A percentile compares a stretch with the other conserved stretches of the same genome.
Conservation (phyloP, 2,888 invertebrate genomes). For the Pseudoips prasinana region DNA sequence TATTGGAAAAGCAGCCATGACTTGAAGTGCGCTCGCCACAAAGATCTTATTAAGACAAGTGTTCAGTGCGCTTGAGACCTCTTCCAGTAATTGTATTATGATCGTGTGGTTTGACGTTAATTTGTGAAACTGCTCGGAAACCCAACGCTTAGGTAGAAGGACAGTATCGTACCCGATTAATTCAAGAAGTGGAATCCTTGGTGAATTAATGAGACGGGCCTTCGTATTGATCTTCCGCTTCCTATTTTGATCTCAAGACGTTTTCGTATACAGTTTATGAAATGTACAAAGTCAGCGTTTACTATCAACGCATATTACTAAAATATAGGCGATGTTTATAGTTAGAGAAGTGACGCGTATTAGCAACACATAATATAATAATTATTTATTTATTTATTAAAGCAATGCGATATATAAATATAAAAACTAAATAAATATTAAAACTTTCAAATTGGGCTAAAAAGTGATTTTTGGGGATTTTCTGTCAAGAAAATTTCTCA, state of each 20-base stretch:
- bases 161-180: slow-evolving; percentile 61
- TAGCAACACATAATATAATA: no score
- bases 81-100: slow-evolving; percentile 53
- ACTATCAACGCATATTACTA: no score
- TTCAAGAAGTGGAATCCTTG: slow-evolving; percentile 67
- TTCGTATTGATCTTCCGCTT: slow-evolving; percentile 55
- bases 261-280: slow-evolving; percentile 24
- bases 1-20: slow-evolving; percentile 9
- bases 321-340: no score
- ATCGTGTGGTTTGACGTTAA: slow-evolving; percentile 63
- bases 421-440: no score
- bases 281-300: slow-evolving; percentile 10
- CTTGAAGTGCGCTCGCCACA: slow-evolving; percentile 26
- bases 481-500: no score
- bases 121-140: slow-evolving; percentile 72
- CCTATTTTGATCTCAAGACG: slow-evolving; percentile 26
- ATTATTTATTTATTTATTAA: no score
- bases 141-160: slow-evolving; percentile 59
- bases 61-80: slow-evolving; percentile 30
- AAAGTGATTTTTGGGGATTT: no score
- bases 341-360: no score
- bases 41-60: slow-evolving; percentile 38
- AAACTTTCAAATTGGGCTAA: no score
- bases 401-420: no score
- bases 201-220: slow-evolving; percentile 60